Conservation (phyloP, 2,797 vertebrate species). For the Artibeus jamaicensis region DNA sequence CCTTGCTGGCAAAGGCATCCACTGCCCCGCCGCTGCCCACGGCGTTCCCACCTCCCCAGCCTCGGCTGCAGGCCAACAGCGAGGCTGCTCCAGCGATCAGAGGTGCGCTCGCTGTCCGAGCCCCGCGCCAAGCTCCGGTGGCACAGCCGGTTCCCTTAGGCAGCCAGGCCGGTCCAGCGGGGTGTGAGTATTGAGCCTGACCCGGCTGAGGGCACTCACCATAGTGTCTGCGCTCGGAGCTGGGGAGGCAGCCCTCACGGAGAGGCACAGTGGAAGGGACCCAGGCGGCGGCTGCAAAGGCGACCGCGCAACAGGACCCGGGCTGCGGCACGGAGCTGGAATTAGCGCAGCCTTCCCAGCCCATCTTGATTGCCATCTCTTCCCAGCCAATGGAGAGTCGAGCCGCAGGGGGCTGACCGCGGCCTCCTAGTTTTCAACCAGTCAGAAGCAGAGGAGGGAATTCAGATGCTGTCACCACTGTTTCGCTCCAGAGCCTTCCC, state of each 20-base stretch:
- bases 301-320: not conserved
- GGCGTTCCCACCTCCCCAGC: not conserved
- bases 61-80: fast-evolving
- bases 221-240: slow-evolving; percentile 48
- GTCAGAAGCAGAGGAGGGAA: slow-evolving; percentile 72
- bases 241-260: not conserved
- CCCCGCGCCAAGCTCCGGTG: not conserved
- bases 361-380: slow-evolving; percentile 68
- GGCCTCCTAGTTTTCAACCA: slow-evolving; percentile 47
- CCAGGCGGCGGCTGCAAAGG: not conserved
- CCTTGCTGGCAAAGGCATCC: not conserved
- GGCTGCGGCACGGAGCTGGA: not conserved
- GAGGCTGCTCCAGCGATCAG: not conserved
- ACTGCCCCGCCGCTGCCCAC: not conserved
- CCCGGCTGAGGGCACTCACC: slow-evolving; percentile 69
- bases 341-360: not conserved
- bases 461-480: not conserved
- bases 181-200: not conserved
- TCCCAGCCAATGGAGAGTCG: slow-evolving; percentile 74
- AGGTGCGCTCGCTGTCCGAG: not conserved
- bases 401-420: not conserved
- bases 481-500: not conserved
- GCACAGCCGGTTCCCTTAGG: not conserved
- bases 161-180: not conserved
- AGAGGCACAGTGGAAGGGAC: not conserved